Base-by-base conservation (phyloP, 1,140 invertebrate species). In the Nomia melanderi region DNA sequence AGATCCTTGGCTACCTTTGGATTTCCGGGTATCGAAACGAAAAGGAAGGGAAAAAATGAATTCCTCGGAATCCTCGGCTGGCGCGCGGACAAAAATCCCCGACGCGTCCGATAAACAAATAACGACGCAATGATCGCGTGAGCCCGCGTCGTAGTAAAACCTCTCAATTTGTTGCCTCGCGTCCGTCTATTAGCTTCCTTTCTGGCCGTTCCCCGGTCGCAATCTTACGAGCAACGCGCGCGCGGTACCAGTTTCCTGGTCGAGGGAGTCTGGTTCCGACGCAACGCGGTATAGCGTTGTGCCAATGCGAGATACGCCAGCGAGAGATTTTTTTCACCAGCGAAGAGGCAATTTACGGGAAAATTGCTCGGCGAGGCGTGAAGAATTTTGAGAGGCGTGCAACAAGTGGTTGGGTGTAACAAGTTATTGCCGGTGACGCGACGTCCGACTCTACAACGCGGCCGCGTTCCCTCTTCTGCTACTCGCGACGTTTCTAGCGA, bases 341-440 rank as follows among this genome's bases (percentile, higher is more conserved):
- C n/a, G 77, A 86, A 82, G 78, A 89, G 81, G 87, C 85, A 88
- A 89, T 86, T 88, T 86, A 88, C 84, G 86, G 86, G 87, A 88
- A 88, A 88, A 89, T 89, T 86, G 81, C 84, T 84, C 80, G 82
- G 87, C 87, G 81, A 88, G 82, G 88, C 88, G 87, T 89, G 88
- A 89, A 89, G 87, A 89, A 88, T 89, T 89, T 89, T 88, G 88
- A 89, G 87, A 86, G 87, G 88, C 87, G 87, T 86, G 87, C 88
- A 89, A 89, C 88, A 89, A 89, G 88, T 89, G 87, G 87, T 89
- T 87, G 87, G 86, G 81, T 85, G 88, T 87, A 89, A 89, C 88
- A 89, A 89, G 88, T 89, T 88, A 88, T 88, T 87, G 86, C 87
- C 87, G 69, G 77, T 79, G 82, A 88, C 77, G 85, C 81, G 82